Evolutionary conservation across 2,797 vertebrate genomes (phyloP).

Genomic region (Salmo trutta): DNA sequence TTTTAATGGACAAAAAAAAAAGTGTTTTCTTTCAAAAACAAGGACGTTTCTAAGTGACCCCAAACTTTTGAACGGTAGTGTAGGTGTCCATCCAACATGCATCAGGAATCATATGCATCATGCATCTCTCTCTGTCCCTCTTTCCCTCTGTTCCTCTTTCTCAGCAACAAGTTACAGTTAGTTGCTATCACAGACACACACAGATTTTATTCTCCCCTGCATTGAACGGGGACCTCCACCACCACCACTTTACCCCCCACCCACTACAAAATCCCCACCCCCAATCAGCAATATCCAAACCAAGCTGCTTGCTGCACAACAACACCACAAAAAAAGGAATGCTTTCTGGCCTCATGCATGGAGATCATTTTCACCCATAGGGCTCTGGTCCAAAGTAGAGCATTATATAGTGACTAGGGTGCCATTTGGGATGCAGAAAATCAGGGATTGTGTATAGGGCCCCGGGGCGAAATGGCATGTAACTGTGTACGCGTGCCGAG

Average conservation of each 20-base stretch:
- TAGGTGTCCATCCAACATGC: too few species aligned
- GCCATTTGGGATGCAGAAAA: conserved; percentile 63
- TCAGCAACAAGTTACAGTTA: conserved; percentile 34
- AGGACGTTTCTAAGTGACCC: too few species aligned
- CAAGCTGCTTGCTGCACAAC: conserved; percentile 49
- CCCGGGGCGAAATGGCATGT: conserved; percentile 70
- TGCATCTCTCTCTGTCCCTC: conserved; percentile 15
- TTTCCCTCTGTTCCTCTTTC: conserved; percentile 30
- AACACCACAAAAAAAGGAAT: conserved; percentile 45
- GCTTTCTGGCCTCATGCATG: conserved; percentile 63
- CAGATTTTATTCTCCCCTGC: conserved; percentile 41
- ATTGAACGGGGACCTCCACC: conserved; percentile 22
- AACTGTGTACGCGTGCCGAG: conserved; percentile 72
- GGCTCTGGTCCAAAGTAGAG: neutral
- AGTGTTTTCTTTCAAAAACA: neutral
- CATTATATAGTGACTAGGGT: conserved; percentile 29
- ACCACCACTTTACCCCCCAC: conserved; percentile 3
- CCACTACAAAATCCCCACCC: conserved; percentile 21
- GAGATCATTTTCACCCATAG: conserved; percentile 67
- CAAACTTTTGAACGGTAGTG: too few species aligned
- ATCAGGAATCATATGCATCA: neutral
- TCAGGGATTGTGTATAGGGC: conserved; percentile 65
- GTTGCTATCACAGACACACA: conserved; percentile 15
- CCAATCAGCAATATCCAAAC: conserved; percentile 50
- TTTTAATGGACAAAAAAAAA: neutral